These are phyloP conservation scores for Brachyhypopomus occidentalis DNA, from an alignment of 2,113 vertebrate species.

Conservation along the genomic window DNA sequence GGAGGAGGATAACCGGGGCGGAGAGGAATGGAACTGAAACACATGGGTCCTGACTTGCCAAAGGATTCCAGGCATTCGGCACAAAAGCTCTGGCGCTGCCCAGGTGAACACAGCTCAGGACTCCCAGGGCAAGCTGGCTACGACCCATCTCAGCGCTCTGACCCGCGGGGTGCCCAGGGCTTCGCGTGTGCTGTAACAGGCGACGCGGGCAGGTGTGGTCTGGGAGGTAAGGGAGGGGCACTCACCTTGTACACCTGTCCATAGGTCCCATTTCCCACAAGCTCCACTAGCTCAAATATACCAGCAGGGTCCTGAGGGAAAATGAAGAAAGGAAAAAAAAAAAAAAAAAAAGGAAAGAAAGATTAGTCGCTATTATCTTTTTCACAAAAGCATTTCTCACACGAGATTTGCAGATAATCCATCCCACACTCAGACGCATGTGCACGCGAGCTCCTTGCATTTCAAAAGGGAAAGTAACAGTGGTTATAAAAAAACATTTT, in stretches of 20 bases:
- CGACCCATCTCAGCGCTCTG: background rate
- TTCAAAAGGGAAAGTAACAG: constrained; percentile 16
- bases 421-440: background rate
- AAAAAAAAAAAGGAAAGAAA: constrained; percentile 33
- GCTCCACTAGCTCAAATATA: constrained; percentile 97
- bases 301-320: constrained; percentile 90
- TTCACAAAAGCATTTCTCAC: background rate
- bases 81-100: constrained; percentile 4
- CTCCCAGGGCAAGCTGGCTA: background rate
- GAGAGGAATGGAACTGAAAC: constrained; percentile 14
- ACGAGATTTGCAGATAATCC: constrained; percentile 7
- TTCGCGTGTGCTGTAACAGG: background rate
- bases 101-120: constrained; percentile 27
- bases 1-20: background rate
- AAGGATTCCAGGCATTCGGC: constrained; percentile 39
- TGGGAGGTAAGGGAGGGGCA: constrained; percentile 7
- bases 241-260: constrained; percentile 98
- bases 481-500: background rate
- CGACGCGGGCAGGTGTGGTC: background rate
- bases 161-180: background rate
- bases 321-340: constrained; percentile 35
- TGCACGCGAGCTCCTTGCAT: background rate
- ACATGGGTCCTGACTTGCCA: constrained; percentile 48
- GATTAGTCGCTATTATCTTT: constrained; percentile 33
- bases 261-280: constrained; percentile 97